Conservation (phyloP, 2,797 vertebrate species). For the Clarias laeviceps region DNA sequence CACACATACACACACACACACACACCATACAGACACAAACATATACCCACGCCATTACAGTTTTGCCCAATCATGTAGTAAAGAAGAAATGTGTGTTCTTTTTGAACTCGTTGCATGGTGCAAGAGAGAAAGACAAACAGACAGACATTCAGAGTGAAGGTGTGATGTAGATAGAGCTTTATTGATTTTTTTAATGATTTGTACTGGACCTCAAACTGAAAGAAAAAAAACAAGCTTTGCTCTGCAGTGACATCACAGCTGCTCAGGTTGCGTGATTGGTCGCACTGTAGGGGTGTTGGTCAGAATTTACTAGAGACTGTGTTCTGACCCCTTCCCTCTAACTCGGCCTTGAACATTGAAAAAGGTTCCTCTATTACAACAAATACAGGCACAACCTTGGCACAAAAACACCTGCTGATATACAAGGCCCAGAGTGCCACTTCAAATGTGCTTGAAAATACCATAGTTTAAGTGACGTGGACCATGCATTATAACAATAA, state of each 20-base stretch:
- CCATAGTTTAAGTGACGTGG: neutral
- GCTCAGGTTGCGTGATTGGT: conserved; percentile 60
- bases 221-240: conserved; percentile 31
- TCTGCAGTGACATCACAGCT: neutral
- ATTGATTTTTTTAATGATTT: conserved; percentile 48
- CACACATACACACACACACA: neutral
- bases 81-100: neutral
- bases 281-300: conserved; percentile 59
- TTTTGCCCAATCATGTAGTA: neutral
- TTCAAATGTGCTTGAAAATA: conserved; percentile 19
- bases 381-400: neutral
- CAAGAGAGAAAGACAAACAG: neutral
- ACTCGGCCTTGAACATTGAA: conserved; percentile 1
- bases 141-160: neutral
- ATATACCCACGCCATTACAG: neutral
- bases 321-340: neutral
- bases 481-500: neutral
- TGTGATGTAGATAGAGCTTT: conserved; percentile 10
- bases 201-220: conserved; percentile 36
- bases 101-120: neutral
- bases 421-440: neutral
- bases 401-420: neutral
- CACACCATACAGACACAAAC: neutral
- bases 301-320: neutral
- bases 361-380: conserved; percentile 3